These are phyloP conservation scores for Elegia similella DNA, from an alignment of 2,888 invertebrate species.

Conservation along the genomic window DNA sequence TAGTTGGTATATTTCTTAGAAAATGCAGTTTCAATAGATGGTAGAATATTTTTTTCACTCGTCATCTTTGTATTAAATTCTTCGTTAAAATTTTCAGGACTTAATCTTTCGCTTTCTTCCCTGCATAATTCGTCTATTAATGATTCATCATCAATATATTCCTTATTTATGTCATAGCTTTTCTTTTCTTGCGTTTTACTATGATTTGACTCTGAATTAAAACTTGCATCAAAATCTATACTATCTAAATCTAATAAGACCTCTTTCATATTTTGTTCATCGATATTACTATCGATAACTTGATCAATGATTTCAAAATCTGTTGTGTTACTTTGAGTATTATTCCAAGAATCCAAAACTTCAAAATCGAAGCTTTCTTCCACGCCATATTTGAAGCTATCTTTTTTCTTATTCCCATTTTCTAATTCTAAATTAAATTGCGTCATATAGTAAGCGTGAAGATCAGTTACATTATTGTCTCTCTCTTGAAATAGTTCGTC, in stretches of 20 bases:
- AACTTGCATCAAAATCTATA: slow-evolving; percentile 66
- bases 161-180: slow-evolving; percentile 52
- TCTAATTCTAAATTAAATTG: slow-evolving; percentile 77
- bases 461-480: slow-evolving; percentile 62
- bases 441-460: slow-evolving; percentile 76
- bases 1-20: slow-evolving; percentile 65
- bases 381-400: slow-evolving; percentile 62
- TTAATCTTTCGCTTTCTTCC: slow-evolving; percentile 65
- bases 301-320: slow-evolving; percentile 68
- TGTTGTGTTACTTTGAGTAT: slow-evolving; percentile 35
- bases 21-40: slow-evolving; percentile 72
- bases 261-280: slow-evolving; percentile 72
- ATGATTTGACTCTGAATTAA: slow-evolving; percentile 43
- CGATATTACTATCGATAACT: slow-evolving; percentile 63
- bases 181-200: slow-evolving; percentile 42
- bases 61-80: slow-evolving; percentile 51
- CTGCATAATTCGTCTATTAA: slow-evolving; percentile 72
- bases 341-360: slow-evolving; percentile 59
- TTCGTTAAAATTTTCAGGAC: slow-evolving; percentile 63
- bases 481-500: slow-evolving; percentile 62
- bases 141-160: slow-evolving; percentile 74
- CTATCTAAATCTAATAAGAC: slow-evolving; percentile 68
- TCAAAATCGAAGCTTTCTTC: slow-evolving; percentile 75
- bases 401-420: slow-evolving; percentile 58
- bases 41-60: slow-evolving; percentile 60